Conservation (phyloP, 2,113 vertebrate species). For the Colius striatus region DNA sequence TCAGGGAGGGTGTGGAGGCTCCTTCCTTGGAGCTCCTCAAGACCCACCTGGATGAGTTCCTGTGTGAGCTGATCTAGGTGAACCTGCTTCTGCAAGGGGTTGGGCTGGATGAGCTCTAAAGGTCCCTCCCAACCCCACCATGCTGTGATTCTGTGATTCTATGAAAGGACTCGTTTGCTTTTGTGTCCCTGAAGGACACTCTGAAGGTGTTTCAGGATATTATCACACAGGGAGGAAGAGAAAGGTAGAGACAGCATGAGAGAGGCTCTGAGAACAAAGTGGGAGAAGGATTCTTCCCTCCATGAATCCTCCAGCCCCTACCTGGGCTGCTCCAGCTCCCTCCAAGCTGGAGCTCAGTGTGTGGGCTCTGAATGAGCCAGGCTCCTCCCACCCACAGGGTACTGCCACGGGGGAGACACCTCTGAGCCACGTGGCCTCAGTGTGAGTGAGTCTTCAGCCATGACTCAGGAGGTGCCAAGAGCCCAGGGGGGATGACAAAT, state of each 20-base stretch:
- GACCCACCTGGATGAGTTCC: too few relatives aligned
- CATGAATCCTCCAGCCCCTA: neutral
- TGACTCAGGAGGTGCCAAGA: neutral
- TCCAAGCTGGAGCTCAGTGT: neutral
- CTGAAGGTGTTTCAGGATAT: neutral
- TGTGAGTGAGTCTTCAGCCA: fast-evolving
- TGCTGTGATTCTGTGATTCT: too few relatives aligned
- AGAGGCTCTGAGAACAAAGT: neutral
- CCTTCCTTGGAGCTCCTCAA: too few relatives aligned
- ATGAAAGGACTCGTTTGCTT: neutral
- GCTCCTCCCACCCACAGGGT: neutral
- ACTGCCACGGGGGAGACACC: neutral
- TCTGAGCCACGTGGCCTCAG: neutral
- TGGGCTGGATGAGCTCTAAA: too few relatives aligned
- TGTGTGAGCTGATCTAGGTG: too few relatives aligned
- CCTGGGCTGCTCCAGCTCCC: neutral
- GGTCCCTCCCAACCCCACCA: too few relatives aligned
- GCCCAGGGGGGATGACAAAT: neutral
- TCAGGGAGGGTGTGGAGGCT: too few relatives aligned
- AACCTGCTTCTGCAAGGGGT: too few relatives aligned
- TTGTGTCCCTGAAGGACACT: fast-evolving
- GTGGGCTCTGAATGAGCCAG: neutral
- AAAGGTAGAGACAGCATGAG: fast-evolving
- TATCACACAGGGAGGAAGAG: neutral
- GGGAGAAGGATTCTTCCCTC: neutral